These are phyloP conservation scores for Micropoecilia bifurca DNA, from an alignment of 2,797 vertebrate species.

Conservation along the genomic window DNA sequence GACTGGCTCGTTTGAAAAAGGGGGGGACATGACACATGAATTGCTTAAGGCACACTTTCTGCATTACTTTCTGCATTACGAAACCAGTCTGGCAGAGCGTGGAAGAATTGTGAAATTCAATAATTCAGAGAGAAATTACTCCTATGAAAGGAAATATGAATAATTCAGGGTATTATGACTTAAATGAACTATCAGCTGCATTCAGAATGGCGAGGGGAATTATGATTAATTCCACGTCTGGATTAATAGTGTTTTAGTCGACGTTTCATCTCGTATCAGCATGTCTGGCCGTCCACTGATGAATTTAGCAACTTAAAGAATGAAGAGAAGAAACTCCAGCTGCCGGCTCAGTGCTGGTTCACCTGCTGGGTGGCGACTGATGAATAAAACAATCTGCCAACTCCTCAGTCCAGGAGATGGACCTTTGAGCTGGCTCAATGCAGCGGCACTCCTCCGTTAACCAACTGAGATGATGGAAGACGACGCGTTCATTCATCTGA, in stretches of 20 bases:
- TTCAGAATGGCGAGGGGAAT: slow-evolving; percentile 58
- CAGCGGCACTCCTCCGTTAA: slow-evolving; percentile 45
- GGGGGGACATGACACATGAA: slow-evolving; percentile 19
- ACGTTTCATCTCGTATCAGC: slow-evolving; percentile 59
- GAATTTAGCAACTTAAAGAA: slow-evolving; percentile 32
- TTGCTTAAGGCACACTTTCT: slow-evolving; percentile 38
- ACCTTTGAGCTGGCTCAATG: slow-evolving; percentile 42
- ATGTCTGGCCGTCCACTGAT: slow-evolving; percentile 41
- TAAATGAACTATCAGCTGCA: slow-evolving; percentile 75
- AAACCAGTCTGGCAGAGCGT: slow-evolving; percentile 68
- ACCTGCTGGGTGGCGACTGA: slow-evolving; percentile 37
- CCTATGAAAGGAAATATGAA: slow-evolving; percentile 77
- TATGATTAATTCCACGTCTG: slow-evolving; percentile 84
- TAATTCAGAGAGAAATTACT: slow-evolving; percentile 84
- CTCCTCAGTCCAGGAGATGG: slow-evolving; percentile 33
- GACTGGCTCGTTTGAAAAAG: slow-evolving; percentile 18
- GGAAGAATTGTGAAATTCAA: slow-evolving; percentile 77
- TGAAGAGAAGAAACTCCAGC: slow-evolving; percentile 28
- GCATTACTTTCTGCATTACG: slow-evolving; percentile 60
- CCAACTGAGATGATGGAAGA: slow-evolving; percentile 51
- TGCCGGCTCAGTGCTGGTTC: slow-evolving; percentile 21
- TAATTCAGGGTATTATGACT: slow-evolving; percentile 86
- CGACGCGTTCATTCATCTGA: slow-evolving; percentile 36
- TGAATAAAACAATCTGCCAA: slow-evolving; percentile 49
- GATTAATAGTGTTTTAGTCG: slow-evolving; percentile 73